phyloP scores from a whole-genome alignment of 2,797 vertebrate species.

The Streptopelia turtur region DNA sequence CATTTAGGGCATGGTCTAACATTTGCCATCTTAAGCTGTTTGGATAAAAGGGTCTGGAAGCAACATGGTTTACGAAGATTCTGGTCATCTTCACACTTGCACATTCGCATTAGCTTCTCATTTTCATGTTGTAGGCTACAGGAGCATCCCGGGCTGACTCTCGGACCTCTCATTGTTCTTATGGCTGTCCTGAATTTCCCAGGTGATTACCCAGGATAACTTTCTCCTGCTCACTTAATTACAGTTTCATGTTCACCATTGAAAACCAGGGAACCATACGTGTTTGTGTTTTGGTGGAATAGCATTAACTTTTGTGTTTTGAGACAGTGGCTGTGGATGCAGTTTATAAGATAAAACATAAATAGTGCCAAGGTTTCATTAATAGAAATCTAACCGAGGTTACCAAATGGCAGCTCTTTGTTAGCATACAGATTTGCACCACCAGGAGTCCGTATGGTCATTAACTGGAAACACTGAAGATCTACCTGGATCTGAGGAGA shows the following conservation, averaged over 20 bases:
- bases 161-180: not conserved
- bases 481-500: not conserved
- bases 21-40: not conserved
- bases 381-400: not conserved
- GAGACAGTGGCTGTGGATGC: not conserved
- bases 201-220: not conserved
- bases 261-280: not conserved
- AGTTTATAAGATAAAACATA: not conserved
- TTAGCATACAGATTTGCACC: not conserved
- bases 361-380: not conserved
- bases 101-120: not conserved
- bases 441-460: not conserved
- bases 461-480: not conserved
- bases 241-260: not conserved
- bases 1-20: not conserved
- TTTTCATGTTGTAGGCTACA: not conserved
- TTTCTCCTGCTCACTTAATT: not conserved
- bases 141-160: not conserved
- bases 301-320: not conserved
- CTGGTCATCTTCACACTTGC: not conserved
- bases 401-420: not conserved
- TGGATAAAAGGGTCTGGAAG: not conserved
- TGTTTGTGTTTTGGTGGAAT: not conserved
- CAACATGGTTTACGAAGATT: not conserved
- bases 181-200: not conserved